phyloP scores from a whole-genome alignment of 2,888 invertebrate genomes.

The Hecatera dysodea region DNA sequence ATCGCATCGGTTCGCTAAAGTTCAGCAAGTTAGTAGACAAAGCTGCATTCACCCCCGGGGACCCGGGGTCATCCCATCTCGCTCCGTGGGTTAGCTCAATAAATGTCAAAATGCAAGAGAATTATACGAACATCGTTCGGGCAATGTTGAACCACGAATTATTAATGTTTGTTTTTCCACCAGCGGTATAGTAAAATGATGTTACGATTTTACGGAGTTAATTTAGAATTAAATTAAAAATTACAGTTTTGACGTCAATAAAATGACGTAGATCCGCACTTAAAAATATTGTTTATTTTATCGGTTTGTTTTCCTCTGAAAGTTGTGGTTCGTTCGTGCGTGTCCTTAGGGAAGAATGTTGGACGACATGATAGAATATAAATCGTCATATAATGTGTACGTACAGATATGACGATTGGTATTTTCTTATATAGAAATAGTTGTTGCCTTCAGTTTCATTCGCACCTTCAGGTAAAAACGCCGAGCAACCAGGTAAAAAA shows the following conservation, averaged over 20 bases:
- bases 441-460: not conserved
- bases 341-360: not conserved
- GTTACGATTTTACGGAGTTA: not conserved
- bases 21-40: slow-evolving; percentile 36
- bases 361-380: not conserved
- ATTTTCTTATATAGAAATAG: slow-evolving; percentile 8
- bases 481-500: not conserved
- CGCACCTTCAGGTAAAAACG: not conserved
- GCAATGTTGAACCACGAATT: slow-evolving; percentile 12
- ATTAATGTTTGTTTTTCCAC: slow-evolving; percentile 3
- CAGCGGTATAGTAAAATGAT: not conserved
- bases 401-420: not conserved
- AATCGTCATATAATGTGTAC: too few relatives aligned
- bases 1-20: slow-evolving; percentile 38
- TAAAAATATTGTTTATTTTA: slow-evolving; percentile 33
- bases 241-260: slow-evolving; percentile 11
- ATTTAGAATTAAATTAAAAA: slow-evolving; percentile 3
- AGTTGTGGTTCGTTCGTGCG: not conserved
- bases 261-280: not conserved
- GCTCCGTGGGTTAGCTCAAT: slow-evolving; percentile 22
- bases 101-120: slow-evolving; percentile 30
- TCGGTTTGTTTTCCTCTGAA: slow-evolving; percentile 41
- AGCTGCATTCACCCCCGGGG: slow-evolving; percentile 29
- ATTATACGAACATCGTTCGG: slow-evolving; percentile 8
- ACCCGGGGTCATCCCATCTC: slow-evolving; percentile 33